Evolutionary conservation across 2,113 vertebrate genomes (phyloP).

Genomic region (Mesoclemmys tuberculata): DNA sequence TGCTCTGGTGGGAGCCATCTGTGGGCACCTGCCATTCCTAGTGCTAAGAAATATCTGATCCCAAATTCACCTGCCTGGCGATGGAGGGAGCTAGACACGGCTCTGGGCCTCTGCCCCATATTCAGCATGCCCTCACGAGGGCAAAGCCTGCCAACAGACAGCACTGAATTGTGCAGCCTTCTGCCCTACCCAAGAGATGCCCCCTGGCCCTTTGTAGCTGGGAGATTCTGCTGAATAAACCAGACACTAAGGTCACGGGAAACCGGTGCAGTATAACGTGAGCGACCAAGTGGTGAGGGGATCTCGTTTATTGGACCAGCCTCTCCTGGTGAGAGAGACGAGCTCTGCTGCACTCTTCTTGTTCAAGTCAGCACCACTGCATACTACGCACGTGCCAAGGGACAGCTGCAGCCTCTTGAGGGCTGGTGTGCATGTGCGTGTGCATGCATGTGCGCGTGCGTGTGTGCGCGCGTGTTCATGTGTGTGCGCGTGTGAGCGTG

Average conservation of each 20-base stretch:
- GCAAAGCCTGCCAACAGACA: not conserved
- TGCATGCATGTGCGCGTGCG: too few relatives aligned
- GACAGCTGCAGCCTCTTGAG: not conserved
- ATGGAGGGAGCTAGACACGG: too few relatives aligned
- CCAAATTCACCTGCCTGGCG: not conserved
- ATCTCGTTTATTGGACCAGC: not conserved
- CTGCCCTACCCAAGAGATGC: not conserved
- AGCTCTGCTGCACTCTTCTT: not conserved
- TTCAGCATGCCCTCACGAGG: too few relatives aligned
- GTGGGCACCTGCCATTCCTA: not conserved
- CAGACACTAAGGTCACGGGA: not conserved
- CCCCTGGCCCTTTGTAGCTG: not conserved
- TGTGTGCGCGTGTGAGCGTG: too few relatives aligned
- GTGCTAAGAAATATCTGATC: not conserved
- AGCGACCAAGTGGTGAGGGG: not conserved
- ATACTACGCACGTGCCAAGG: not conserved
- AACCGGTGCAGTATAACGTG: too few relatives aligned
- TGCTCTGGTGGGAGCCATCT: not conserved
- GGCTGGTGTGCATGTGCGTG: fast-evolving
- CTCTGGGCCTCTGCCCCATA: too few relatives aligned
- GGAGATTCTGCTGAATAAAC: not conserved
- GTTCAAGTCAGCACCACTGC: too few relatives aligned
- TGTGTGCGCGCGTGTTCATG: too few relatives aligned
- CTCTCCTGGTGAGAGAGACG: too few relatives aligned
- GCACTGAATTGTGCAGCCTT: too few relatives aligned